These are phyloP conservation scores for Rhagoletis zephyria DNA, from an alignment of 1,140 invertebrate genomes.

Conservation along the genomic window DNA sequence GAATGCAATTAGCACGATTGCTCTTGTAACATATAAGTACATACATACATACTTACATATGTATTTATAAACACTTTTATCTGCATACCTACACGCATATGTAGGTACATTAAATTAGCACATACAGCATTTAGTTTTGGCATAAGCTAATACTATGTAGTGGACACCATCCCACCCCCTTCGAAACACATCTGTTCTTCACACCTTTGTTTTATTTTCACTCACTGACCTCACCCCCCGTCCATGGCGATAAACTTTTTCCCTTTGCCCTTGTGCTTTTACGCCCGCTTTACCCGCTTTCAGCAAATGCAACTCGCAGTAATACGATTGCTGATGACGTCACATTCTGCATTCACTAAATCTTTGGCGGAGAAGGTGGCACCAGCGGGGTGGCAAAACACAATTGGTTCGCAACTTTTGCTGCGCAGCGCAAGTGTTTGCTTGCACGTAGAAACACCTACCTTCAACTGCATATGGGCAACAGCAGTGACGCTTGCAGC, in stretches of 20 bases:
- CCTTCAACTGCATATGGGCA: slow-evolving; percentile 11
- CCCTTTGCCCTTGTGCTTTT: slow-evolving; percentile 17
- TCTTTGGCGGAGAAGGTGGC: neutral
- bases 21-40: neutral
- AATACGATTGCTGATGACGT: slow-evolving; percentile 29
- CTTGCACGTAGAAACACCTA: slow-evolving; percentile 39
- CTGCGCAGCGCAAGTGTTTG: slow-evolving; percentile 52
- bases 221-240: neutral
- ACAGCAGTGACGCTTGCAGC: neutral
- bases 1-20: slow-evolving; percentile 43
- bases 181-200: neutral
- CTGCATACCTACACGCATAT: neutral
- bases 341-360: slow-evolving; percentile 32
- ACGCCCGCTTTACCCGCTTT: neutral
- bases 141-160: neutral
- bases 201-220: neutral
- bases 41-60: neutral
- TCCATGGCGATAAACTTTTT: neutral
- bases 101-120: neutral
- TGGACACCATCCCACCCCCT: neutral
- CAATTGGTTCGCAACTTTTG: slow-evolving; percentile 53
- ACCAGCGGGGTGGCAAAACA: neutral
- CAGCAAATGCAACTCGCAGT: slow-evolving; percentile 49
- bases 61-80: too few relatives aligned
- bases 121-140: neutral